phyloP scores from a whole-genome alignment of 1,140 invertebrate genomes.

The Brachionus paranguensis region DNA sequence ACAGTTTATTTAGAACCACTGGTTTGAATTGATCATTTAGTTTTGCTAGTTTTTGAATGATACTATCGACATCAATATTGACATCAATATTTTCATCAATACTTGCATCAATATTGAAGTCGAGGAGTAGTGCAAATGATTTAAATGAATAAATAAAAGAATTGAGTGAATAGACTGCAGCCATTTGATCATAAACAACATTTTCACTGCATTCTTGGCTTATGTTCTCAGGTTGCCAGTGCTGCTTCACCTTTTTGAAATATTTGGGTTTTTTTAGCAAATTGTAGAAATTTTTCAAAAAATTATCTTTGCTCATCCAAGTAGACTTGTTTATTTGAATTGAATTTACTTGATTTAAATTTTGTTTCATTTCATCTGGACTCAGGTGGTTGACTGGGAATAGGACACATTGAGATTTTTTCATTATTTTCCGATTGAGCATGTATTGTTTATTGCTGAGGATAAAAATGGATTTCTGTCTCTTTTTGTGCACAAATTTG shows the following conservation, averaged over 20 bases:
- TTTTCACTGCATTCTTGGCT: neutral
- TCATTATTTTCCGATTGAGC: neutral
- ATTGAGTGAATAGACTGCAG: neutral
- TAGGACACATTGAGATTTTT: neutral
- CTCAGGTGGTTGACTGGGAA: neutral
- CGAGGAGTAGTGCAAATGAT: neutral
- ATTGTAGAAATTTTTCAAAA: neutral
- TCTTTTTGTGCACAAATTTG: neutral
- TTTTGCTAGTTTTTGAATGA: neutral
- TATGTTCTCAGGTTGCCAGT: neutral
- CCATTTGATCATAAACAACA: neutral
- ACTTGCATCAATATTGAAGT: neutral
- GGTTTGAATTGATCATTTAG: neutral
- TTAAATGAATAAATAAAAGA: neutral
- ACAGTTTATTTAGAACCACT: neutral
- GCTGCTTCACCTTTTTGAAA: neutral
- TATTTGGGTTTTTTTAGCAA: neutral
- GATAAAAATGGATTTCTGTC: neutral
- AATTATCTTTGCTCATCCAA: neutral
- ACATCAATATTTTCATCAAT: neutral
- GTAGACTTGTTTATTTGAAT: neutral
- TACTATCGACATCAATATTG: neutral
- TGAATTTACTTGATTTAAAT: neutral
- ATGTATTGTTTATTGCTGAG: neutral
- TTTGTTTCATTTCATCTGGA: neutral